A percentile compares a stretch with the other conserved stretches of the same genome.
phyloP scores from a whole-genome alignment of 23 tunicate species.

The Halocynthia roretzi region DNA sequence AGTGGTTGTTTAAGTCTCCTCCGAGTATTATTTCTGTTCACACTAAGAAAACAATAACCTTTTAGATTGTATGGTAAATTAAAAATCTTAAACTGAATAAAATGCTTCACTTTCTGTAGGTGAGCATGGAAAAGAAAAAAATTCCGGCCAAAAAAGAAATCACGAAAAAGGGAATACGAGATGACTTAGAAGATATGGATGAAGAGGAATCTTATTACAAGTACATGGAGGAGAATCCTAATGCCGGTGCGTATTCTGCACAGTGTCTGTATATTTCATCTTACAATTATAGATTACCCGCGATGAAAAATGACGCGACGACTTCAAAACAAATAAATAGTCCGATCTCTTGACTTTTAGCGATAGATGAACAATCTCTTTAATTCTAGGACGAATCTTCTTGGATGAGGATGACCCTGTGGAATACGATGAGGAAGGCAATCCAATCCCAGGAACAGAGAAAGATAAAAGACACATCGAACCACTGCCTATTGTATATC shows the following conservation, averaged over 20 bases:
- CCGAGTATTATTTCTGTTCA: not conserved
- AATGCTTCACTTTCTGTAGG: not conserved
- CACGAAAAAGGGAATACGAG: conserved; percentile 47
- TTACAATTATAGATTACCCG: too few species aligned
- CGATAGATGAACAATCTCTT: too few species aligned
- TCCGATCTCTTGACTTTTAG: too few species aligned
- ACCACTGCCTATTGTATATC: conserved; percentile 87
- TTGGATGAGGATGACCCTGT: conserved; percentile 71
- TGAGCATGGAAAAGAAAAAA: conserved; percentile 16
- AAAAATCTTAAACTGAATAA: not conserved
- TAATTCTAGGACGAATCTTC: conserved; percentile 52
- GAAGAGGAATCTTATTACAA: conserved; percentile 83
- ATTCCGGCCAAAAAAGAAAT: conserved; percentile 9
- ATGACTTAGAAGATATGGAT: conserved; percentile 76
- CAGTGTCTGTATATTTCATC: too few species aligned
- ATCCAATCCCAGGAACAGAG: conserved; percentile 53
- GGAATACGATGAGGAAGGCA: conserved; percentile 94
- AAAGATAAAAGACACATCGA: conserved; percentile 66
- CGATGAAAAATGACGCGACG: too few species aligned
- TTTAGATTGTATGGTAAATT: not conserved
- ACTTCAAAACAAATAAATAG: too few species aligned
- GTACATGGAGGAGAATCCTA: conserved; percentile 83
- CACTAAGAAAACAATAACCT: too few species aligned
- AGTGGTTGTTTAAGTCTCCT: not conserved
- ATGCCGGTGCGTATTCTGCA: conserved; percentile 73